Percentiles rank a stretch among this genome's conserved stretches.
Evolutionary conservation across 2,888 invertebrate genomes (phyloP).

Genomic region (Nomada ruficornis): DNA sequence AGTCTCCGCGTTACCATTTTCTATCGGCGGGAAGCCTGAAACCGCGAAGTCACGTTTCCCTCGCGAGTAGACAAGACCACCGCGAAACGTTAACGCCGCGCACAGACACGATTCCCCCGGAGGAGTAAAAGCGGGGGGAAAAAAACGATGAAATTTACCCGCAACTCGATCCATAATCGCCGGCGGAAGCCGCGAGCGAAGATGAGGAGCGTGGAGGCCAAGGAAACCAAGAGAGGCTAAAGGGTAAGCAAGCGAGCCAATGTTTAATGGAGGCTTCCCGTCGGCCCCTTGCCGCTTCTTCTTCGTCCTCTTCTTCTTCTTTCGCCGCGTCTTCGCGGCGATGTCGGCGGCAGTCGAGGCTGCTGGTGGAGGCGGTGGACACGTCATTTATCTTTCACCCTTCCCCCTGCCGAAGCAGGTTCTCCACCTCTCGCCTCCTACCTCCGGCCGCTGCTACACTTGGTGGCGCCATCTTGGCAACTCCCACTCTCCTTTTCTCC

Average conservation of each 20-base stretch:
- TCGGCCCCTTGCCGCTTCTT: conserved; percentile 66
- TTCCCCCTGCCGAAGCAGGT: conserved; percentile 72
- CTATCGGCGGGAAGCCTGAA: background rate
- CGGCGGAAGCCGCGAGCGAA: conserved; percentile 29
- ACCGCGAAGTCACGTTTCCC: conserved; percentile 17
- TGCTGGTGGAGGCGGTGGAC: conserved; percentile 79
- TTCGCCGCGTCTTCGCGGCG: conserved; percentile 72
- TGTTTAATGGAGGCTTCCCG: conserved; percentile 77
- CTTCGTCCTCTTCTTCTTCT: conserved; percentile 59
- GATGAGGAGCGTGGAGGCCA: conserved; percentile 37
- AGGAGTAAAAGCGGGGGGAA: background rate
- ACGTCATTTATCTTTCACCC: conserved; percentile 83
- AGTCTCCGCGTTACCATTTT: background rate
- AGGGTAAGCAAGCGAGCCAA: conserved; percentile 76
- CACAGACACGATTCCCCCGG: background rate
- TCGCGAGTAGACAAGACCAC: background rate
- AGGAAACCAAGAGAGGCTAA: conserved; percentile 50
- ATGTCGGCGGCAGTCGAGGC: conserved; percentile 65
- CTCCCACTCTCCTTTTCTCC: conserved; percentile 77
- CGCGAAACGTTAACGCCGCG: conserved; percentile 24
- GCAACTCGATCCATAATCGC: conserved; percentile 48
- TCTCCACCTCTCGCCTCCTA: conserved; percentile 71
- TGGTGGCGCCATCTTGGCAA: conserved; percentile 83
- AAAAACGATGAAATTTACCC: conserved; percentile 12
- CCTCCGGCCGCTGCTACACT: conserved; percentile 73